Base-by-base conservation (phyloP, 2,113 vertebrate species). In the Hassar affinis region DNA sequence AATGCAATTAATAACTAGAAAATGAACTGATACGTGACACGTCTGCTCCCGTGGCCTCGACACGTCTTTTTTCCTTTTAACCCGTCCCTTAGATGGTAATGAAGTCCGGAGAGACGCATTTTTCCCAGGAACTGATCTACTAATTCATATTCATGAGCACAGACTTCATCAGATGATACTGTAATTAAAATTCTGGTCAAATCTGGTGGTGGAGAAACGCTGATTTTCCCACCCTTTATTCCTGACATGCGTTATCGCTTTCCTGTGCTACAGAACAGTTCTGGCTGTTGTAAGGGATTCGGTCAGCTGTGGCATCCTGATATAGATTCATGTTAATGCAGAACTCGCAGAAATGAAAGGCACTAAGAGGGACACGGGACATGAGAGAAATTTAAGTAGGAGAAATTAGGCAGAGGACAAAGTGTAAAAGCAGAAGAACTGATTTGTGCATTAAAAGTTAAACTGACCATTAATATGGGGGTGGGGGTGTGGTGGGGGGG, bases 81-180 rank as follows among this genome's bases (percentile, higher is more conserved):
- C 25, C 33, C 10, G 3, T 25, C 35, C 14, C 78, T 49, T 38
- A 25, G 47, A 66, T 33, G 17, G 14, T 15, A 22, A 61, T 30
- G 62, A 64, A 64, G 45, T 49, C 62, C 15, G 18, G 57, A 42
- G 18, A 20, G 78, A 17, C 7, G 0, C 33, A 14, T n/a, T 62
- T 64, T 76, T 59, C 30, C 47, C 30, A 42, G 38, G 47, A 62
- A 75, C 14, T 38, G 4, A 64, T 75, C 69, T 61, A 22, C 38
- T 57, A 61, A 82, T 82, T 74, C 27, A 33, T 51, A 61, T 35
- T 76, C 80, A 59, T 81, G 33, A n/a, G n/a, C n/a, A n/a, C n/a
- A n/a, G n/a, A 18, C 22, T 79, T 79, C 35, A 72, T 38, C 64
- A 42, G 33, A 68, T 47, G 42, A 74, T 59, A 4, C 15, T 42